Evolutionary conservation across 2,888 invertebrate genomes (phyloP).

Genomic region (Hypselothyrea guttata): DNA sequence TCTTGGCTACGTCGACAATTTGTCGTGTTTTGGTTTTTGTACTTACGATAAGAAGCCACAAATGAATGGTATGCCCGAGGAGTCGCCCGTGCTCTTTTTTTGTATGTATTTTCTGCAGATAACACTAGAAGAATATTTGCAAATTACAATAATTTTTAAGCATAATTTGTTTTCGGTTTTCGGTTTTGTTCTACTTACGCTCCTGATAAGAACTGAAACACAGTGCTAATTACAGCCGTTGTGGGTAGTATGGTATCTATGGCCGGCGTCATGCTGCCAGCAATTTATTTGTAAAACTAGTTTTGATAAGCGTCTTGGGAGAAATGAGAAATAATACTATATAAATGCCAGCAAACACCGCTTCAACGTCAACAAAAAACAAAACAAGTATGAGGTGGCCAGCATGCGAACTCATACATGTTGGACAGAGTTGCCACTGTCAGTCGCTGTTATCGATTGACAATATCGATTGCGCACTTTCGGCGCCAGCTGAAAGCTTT

Average conservation of each 20-base stretch:
- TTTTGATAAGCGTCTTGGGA: conserved; percentile 8
- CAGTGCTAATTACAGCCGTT: conserved; percentile 89
- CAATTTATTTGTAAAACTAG: conserved; percentile 6
- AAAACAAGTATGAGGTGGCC: too few relatives aligned
- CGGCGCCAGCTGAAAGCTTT: too few relatives aligned
- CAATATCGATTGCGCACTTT: conserved; percentile 27
- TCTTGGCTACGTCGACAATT: conserved; percentile 60
- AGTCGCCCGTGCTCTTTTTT: conserved; percentile 89
- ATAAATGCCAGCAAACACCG: conserved; percentile 26
- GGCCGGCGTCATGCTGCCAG: conserved; percentile 46
- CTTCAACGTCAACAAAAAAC: conserved; percentile 73
- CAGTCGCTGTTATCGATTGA: not conserved
- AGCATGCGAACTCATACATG: too few relatives aligned
- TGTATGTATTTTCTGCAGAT: conserved; percentile 89
- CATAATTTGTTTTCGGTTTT: not conserved
- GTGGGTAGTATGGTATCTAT: conserved; percentile 77
- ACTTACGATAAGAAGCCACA: conserved; percentile 90
- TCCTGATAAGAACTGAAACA: conserved; percentile 93
- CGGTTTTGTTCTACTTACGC: conserved; percentile 85
- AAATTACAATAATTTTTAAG: not conserved
- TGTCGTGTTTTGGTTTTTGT: conserved; percentile 6
- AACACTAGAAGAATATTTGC: conserved; percentile 84
- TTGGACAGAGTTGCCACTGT: conserved; percentile 42
- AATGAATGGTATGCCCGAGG: conserved; percentile 89
- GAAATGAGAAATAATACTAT: conserved; percentile 18